Conservation (phyloP, 1,140 invertebrate genomes). For the Condylostylus longicornis region DNA sequence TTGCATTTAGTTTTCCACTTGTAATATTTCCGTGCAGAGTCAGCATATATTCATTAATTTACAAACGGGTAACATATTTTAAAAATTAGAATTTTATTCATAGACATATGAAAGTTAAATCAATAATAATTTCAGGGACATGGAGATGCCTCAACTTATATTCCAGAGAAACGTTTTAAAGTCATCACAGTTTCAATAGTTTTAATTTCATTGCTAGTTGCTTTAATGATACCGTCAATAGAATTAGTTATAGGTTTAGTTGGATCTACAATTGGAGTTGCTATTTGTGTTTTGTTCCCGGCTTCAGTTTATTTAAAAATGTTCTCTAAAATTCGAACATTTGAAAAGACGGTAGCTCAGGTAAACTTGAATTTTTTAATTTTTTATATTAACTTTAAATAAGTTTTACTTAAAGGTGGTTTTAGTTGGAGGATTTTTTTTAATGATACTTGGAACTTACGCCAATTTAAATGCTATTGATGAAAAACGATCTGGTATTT, state of each 20-base stretch:
- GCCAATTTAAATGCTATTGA: constrained; percentile 67
- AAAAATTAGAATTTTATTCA: not conserved
- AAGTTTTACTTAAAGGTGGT: constrained; percentile 42
- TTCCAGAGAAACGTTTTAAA: constrained; percentile 66
- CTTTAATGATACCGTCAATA: constrained; percentile 70
- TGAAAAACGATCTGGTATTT: constrained; percentile 32
- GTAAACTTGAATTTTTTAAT: constrained; percentile 33
- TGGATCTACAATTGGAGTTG: constrained; percentile 88
- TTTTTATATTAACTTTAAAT: constrained; percentile 1
- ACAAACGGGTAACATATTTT: constrained; percentile 50
- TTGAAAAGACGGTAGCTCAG: constrained; percentile 55
- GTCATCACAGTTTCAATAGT: constrained; percentile 66
- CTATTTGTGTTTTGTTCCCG: constrained; percentile 85
- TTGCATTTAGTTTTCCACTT: constrained; percentile 90
- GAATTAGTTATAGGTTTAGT: constrained; percentile 84
- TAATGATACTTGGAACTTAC: constrained; percentile 75
- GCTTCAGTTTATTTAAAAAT: constrained; percentile 59
- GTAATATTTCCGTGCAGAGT: constrained; percentile 92
- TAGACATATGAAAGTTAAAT: not conserved
- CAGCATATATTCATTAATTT: constrained; percentile 83
- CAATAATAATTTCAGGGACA: constrained; percentile 26
- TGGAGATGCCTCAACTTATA: constrained; percentile 32
- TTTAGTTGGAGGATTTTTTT: constrained; percentile 56
- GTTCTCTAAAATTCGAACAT: constrained; percentile 55
- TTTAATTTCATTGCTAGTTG: constrained; percentile 53